phyloP scores from a whole-genome alignment of 2,888 invertebrate genomes.

The Monoplex corrugatus region DNA sequence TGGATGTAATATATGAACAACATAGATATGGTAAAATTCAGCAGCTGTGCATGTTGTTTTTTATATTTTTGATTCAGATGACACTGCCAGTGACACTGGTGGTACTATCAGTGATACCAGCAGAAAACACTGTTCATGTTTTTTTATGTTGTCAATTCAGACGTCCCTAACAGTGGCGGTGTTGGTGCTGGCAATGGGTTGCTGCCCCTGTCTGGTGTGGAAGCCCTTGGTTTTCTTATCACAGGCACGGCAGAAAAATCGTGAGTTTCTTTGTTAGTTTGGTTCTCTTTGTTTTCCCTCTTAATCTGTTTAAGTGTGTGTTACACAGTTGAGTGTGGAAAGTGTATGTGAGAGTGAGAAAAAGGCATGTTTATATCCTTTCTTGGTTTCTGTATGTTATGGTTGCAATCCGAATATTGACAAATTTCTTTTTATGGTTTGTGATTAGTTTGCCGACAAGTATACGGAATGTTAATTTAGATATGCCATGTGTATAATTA shows the following conservation, averaged over 20 bases:
- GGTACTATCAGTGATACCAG: no score
- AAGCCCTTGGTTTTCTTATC: slow-evolving; percentile 79
- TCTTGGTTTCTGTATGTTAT: background rate
- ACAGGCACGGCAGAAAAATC: slow-evolving; percentile 77
- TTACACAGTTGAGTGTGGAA: background rate
- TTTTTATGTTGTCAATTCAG: no score
- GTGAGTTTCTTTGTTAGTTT: slow-evolving; percentile 60
- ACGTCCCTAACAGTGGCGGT: no score
- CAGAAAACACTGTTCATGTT: no score
- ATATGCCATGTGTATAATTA: no score
- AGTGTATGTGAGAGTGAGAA: background rate
- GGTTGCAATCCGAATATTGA: background rate
- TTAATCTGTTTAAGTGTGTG: background rate
- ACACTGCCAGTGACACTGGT: background rate
- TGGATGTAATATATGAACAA: no score
- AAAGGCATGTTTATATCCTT: background rate
- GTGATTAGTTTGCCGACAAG: no score
- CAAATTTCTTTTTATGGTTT: background rate
- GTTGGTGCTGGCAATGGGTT: background rate
- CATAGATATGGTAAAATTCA: no score
- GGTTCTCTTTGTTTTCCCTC: background rate
- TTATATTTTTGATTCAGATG: background rate
- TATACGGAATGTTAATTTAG: no score
- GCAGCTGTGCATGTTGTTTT: background rate
- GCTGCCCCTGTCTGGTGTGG: slow-evolving; percentile 76